Evolutionary conservation across 2,797 vertebrate genomes (phyloP).

Genomic region (Paguma larvata): DNA sequence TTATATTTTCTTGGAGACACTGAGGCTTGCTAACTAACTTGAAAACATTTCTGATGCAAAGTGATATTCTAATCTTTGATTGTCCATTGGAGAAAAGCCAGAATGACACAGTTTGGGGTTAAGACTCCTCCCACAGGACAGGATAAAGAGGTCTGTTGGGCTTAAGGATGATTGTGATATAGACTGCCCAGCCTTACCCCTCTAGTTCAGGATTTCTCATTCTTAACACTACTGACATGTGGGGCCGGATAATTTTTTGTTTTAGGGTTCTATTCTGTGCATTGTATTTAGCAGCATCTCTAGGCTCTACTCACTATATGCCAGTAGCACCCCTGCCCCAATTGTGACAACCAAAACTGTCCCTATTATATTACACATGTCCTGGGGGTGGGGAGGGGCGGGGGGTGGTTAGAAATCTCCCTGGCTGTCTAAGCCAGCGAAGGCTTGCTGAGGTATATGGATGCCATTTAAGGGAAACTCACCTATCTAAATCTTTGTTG

Average conservation of each 20-base stretch:
- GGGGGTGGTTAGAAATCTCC: not conserved
- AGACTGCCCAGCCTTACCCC: not conserved
- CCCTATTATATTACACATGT: not conserved
- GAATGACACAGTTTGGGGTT: not conserved
- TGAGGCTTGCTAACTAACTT: slow-evolving; percentile 3
- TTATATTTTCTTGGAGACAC: not conserved
- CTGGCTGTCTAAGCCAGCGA: not conserved
- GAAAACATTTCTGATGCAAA: slow-evolving; percentile 50
- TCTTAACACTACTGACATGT: not conserved
- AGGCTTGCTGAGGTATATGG: not conserved
- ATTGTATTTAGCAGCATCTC: not conserved
- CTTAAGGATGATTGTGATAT: not conserved
- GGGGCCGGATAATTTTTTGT: not conserved
- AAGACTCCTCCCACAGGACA: not conserved
- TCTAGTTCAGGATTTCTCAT: not conserved
- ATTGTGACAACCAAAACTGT: not conserved
- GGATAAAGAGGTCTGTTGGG: not conserved
- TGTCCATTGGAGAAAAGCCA: slow-evolving; percentile 42
- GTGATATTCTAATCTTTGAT: not conserved
- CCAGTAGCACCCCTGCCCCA: not conserved
- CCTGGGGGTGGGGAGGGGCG: not conserved
- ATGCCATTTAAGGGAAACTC: not conserved
- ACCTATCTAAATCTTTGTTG: slow-evolving; percentile 11
- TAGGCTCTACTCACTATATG: not conserved
- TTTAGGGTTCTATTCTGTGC: not conserved